Evolutionary conservation across 92 coral and sea anemone species (phyloP).

Genomic region (Galaxea fascicularis): DNA sequence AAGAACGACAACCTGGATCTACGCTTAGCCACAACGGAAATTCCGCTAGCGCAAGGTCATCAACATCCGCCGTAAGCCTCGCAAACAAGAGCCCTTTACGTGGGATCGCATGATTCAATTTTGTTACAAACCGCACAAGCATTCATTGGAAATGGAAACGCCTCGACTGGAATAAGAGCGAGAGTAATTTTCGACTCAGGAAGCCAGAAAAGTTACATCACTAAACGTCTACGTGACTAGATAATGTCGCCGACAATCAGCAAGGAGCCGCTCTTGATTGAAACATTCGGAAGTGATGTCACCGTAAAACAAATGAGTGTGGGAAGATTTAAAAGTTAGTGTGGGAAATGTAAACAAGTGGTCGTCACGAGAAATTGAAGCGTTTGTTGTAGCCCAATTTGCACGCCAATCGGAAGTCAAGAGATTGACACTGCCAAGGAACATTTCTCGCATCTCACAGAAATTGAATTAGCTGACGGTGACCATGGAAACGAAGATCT

Average conservation of each 20-base stretch:
- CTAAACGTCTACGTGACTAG: no score
- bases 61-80: no score
- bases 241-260: constrained; percentile 31
- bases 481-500: constrained; percentile 48
- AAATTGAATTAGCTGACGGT: constrained; percentile 61
- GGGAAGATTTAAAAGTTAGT: constrained; percentile 34
- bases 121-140: constrained; percentile 71
- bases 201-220: constrained; percentile 72
- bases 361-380: no score
- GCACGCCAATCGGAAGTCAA: constrained; percentile 72
- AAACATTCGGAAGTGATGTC: constrained; percentile 58
- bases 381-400: no score
- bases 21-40: constrained; percentile 11
- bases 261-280: constrained; percentile 53
- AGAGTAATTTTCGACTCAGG: constrained; percentile 71
- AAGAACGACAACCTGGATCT: constrained; percentile 8
- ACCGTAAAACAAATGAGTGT: constrained; percentile 24
- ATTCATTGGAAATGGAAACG: constrained; percentile 23
- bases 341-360: constrained; percentile 38
- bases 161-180: constrained; percentile 23
- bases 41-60: no score
- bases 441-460: constrained; percentile 29
- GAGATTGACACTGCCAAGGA: constrained; percentile 52
- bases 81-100: constrained; percentile 42
- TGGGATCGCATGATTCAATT: constrained; percentile 60